These are phyloP conservation scores for Phaonia tiefii DNA, from an alignment of 2,888 invertebrate genomes.

Conservation along the genomic window DNA sequence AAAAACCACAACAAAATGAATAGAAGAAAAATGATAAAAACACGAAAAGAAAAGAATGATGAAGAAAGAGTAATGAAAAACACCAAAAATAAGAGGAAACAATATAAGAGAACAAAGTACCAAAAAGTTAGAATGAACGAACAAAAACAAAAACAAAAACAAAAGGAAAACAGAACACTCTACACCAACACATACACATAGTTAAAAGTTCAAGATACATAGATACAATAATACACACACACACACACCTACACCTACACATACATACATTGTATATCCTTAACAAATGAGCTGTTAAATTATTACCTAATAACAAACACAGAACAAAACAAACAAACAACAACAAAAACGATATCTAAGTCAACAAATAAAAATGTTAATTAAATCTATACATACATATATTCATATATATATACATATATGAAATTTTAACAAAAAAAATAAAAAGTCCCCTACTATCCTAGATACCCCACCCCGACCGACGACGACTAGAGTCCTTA, in stretches of 20 bases:
- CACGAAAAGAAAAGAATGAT: no score
- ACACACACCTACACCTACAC: constrained; percentile 47
- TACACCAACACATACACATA: constrained; percentile 32
- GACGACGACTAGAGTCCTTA: not conserved
- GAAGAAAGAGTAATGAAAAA: constrained; percentile 48
- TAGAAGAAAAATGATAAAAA: constrained; percentile 63
- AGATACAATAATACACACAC: constrained; percentile 52
- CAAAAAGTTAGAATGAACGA: constrained; percentile 56
- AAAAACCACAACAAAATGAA: constrained; percentile 64
- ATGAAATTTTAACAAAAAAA: constrained; percentile 34
- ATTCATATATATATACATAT: constrained; percentile 59
- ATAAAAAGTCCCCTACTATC: not conserved
- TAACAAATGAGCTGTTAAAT: constrained; percentile 62
- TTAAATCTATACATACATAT: constrained; percentile 43
- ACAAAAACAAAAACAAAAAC: constrained; percentile 21
- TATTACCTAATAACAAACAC: constrained; percentile 13
- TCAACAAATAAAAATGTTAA: constrained; percentile 64
- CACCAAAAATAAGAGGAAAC: constrained; percentile 45
- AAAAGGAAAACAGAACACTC: constrained; percentile 43
- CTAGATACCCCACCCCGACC: not conserved
- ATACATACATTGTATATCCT: constrained; percentile 40
- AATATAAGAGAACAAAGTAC: constrained; percentile 55
- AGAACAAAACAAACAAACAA: constrained; percentile 1
- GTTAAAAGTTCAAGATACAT: constrained; percentile 10
- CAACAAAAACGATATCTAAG: constrained; percentile 58